These are phyloP conservation scores for Monomorium pharaonis DNA, from an alignment of 1,140 invertebrate genomes.

Conservation along the genomic window DNA sequence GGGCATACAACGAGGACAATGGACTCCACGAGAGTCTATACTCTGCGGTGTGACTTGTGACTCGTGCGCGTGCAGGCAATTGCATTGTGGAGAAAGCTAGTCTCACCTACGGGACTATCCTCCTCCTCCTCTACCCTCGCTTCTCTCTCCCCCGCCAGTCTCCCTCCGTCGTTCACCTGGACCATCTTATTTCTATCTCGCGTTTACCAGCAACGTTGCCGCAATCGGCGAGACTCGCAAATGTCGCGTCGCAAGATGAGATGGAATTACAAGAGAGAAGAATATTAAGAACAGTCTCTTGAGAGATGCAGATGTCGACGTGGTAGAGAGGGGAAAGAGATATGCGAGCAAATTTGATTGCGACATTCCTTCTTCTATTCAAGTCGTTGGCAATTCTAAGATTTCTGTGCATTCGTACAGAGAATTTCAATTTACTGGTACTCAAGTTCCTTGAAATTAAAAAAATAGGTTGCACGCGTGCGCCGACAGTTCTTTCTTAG, in stretches of 20 bases:
- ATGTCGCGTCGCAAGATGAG: constrained; percentile 42
- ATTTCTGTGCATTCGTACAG: not conserved
- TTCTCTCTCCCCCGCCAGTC: not conserved
- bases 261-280: constrained; percentile 11
- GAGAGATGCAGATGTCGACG: not conserved
- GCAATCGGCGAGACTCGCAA: constrained; percentile 24
- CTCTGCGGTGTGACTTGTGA: constrained; percentile 41
- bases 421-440: not conserved
- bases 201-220: not conserved
- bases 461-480: not conserved
- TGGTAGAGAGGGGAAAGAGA: not conserved
- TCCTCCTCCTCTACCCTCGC: not conserved
- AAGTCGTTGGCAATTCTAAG: not conserved
- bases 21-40: constrained; percentile 46
- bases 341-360: not conserved
- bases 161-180: constrained; percentile 14
- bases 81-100: constrained; percentile 70
- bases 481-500: not conserved
- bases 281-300: constrained; percentile 22
- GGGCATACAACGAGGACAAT: constrained; percentile 67
- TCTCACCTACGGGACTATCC: constrained; percentile 31
- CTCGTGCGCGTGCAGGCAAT: constrained; percentile 63
- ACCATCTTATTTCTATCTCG: constrained; percentile 27
- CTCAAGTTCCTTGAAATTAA: not conserved
- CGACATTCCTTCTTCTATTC: not conserved